Percentiles rank a stretch among this genome's conserved stretches.
Evolutionary conservation across 1,140 invertebrate species (phyloP).

Genomic region (Drosophila micromelanica): DNA sequence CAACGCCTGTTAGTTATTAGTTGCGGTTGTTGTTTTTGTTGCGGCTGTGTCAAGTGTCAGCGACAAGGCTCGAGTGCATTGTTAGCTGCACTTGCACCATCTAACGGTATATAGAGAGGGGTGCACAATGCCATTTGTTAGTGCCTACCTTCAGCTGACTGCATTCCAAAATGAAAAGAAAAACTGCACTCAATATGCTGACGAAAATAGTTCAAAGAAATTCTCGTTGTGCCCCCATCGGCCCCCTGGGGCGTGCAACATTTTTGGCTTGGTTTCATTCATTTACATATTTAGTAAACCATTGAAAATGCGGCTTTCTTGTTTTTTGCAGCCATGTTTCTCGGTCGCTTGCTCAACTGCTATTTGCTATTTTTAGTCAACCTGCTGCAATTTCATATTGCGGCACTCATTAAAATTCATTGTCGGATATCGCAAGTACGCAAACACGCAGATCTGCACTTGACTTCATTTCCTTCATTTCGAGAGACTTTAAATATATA

Average conservation of each 20-base stretch:
- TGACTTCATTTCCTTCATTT: slow-evolving; percentile 59
- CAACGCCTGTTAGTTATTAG: slow-evolving; percentile 69
- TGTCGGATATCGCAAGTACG: slow-evolving; percentile 44
- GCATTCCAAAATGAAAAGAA: slow-evolving; percentile 12
- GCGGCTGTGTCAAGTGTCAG: slow-evolving; percentile 75
- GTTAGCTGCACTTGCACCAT: slow-evolving; percentile 17
- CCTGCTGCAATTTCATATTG: slow-evolving; percentile 38
- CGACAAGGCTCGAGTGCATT: slow-evolving; percentile 51
- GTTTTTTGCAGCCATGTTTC: slow-evolving; percentile 24
- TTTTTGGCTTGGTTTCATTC: slow-evolving; percentile 61
- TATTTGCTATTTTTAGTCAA: slow-evolving; percentile 56
- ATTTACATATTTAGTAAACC: slow-evolving; percentile 76
- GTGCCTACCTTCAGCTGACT: slow-evolving; percentile 22
- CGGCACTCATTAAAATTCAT: slow-evolving; percentile 71
- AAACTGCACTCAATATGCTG: slow-evolving; percentile 45
- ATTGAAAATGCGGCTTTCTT: slow-evolving; percentile 50
- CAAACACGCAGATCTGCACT: slow-evolving; percentile 56
- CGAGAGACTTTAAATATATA: slow-evolving; percentile 20
- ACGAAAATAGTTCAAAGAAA: slow-evolving; percentile 76
- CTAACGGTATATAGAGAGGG: slow-evolving; percentile 18
- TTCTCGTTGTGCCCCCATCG: slow-evolving; percentile 9
- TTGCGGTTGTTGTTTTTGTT: slow-evolving; percentile 63
- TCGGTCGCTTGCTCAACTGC: slow-evolving; percentile 5
- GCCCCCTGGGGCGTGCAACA: slow-evolving; percentile 27
- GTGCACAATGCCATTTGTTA: slow-evolving; percentile 47